These are phyloP conservation scores for Ginglymostoma cirratum DNA, from an alignment of 2,113 vertebrate species.

Conservation along the genomic window DNA sequence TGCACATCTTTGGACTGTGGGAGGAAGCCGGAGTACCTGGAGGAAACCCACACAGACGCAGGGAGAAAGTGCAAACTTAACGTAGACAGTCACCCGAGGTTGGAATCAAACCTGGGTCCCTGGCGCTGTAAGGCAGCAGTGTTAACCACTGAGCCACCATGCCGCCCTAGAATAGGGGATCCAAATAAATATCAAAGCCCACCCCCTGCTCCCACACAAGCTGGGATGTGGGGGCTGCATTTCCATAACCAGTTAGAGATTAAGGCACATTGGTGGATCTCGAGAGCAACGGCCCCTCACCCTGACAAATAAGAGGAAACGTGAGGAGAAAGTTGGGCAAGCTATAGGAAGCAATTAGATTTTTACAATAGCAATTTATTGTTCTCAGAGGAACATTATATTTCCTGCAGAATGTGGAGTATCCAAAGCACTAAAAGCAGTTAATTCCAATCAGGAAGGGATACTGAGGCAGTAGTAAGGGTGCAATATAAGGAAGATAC, in stretches of 20 bases:
- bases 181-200: not conserved
- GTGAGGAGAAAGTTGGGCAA: not conserved
- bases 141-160: too few species aligned
- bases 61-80: too few species aligned
- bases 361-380: too few species aligned
- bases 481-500: not conserved
- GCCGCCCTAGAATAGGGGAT: not conserved
- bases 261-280: not conserved
- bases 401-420: not conserved
- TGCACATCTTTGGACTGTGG: too few species aligned
- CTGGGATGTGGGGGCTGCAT: not conserved
- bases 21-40: too few species aligned
- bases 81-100: too few species aligned
- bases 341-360: too few species aligned
- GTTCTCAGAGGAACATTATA: not conserved
- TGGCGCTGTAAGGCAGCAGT: too few species aligned
- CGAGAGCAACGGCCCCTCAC: not conserved
- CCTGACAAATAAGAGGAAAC: not conserved
- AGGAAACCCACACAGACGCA: too few species aligned
- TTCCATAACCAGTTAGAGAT: not conserved
- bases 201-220: not conserved
- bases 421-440: not conserved
- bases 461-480: not conserved
- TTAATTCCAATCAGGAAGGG: not conserved
- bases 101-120: too few species aligned